Percentiles rank a stretch among this genome's conserved stretches.
These are phyloP conservation scores for Watsonalla binaria DNA, from an alignment of 2,888 invertebrate genomes.

Conservation along the genomic window DNA sequence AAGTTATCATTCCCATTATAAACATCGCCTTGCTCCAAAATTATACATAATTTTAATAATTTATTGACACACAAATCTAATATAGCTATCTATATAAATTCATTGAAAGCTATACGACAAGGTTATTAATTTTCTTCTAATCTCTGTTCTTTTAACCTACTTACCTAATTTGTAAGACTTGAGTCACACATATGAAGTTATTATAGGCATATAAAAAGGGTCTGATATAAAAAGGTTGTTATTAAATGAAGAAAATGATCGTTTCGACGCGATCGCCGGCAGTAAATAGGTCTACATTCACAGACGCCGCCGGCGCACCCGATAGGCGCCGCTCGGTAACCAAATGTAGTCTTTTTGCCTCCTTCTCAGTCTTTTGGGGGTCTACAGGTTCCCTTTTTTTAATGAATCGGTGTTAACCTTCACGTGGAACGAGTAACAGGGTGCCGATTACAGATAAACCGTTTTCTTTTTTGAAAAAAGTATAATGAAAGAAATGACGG, in stretches of 20 bases:
- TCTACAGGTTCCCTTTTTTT: conserved; percentile 68
- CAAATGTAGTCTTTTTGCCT: conserved; percentile 67
- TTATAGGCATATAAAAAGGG: not conserved
- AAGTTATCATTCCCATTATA: no score
- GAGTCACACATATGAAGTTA: no score
- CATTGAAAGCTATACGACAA: no score
- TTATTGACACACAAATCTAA: no score
- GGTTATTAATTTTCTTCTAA: no score
- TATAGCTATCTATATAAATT: no score
- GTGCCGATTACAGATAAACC: conserved; percentile 76
- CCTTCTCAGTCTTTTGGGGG: conserved; percentile 75
- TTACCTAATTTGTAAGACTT: no score
- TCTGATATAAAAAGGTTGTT: not conserved
- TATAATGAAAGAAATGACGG: conserved; percentile 67
- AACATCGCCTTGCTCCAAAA: no score
- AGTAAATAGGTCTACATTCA: conserved; percentile 60
- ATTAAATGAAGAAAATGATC: conserved; percentile 6
- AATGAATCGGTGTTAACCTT: conserved; percentile 78
- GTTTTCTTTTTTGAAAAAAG: conserved; percentile 33
- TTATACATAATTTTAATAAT: no score
- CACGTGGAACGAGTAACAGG: conserved; percentile 73
- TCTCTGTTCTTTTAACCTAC: no score
- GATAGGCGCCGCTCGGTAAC: conserved; percentile 75
- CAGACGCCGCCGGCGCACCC: conserved; percentile 72
- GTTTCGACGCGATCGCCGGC: conserved; percentile 24